Base-by-base conservation (phyloP, 2,888 invertebrate species). In the Dromius quadrimaculatus region DNA sequence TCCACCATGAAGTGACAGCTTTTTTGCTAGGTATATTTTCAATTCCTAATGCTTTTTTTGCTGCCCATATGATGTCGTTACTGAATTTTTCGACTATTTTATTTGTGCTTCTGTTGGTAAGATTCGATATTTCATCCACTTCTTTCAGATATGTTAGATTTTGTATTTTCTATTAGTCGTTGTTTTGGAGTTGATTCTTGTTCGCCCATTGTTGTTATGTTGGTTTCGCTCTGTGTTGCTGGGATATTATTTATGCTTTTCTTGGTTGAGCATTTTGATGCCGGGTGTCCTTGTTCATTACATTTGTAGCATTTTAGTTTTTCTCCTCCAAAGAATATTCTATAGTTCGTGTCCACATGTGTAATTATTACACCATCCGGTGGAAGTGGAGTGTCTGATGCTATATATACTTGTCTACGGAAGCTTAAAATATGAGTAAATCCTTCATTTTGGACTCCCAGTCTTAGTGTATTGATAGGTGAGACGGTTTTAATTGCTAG, bases 351-450 rank as follows among this genome's bases (percentile, higher is more conserved):
- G 19, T n/a, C 65, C 15, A 73, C 74, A 11, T 72, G 41, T 1
- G 15, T 38, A 11, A 75, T 54, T 41, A 68, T 64, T 4, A 71
- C 5, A 22, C 57, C 20, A 17, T 17, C 63, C 11, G 28, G 64
- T 61, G 57, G 64, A 59, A 15, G 71, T n/a, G n/a, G n/a, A n/a
- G n/a, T n/a, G n/a, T n/a, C n/a, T n/a, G n/a, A n/a, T n/a, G n/a
- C n/a, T n/a, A n/a, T n/a, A n/a, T 69, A 76, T 3, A 74, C 68
- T 65, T 76, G 75, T 61, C 75, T 54, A 38, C 74, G 57, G 57
- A 76, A 75, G 47, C 77, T 77, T 4, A 75, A 45, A 22, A 76
- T 73, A 62, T 77, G 76, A 22, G 63, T 59, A 59, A 72, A 75
- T 62, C 69, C 74, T 11, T 68, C 62, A 8, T 72, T 72, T 23